phyloP scores from a whole-genome alignment of 1,140 invertebrate species.

The Leptoteleia sp. region DNA sequence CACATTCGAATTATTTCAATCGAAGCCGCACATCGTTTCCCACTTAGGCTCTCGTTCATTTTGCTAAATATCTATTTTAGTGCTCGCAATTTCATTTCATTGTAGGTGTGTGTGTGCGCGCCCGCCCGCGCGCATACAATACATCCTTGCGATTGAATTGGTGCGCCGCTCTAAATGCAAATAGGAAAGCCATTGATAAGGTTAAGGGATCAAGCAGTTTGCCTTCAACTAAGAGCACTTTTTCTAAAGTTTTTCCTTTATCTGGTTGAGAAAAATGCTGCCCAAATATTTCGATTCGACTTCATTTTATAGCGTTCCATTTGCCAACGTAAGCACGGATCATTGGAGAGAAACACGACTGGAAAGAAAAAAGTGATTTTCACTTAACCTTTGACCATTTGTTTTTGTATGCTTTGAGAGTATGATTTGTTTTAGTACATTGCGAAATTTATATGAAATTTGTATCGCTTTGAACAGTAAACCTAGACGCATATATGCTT shows the following conservation, averaged over 20 bases:
- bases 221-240: conserved; percentile 22
- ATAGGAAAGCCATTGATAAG: conserved; percentile 28
- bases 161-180: conserved; percentile 39
- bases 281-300: conserved; percentile 31
- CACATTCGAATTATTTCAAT: conserved; percentile 31
- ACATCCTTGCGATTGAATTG: conserved; percentile 18
- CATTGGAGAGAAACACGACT: too few species aligned
- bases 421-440: too few species aligned
- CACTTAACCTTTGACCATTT: too few species aligned
- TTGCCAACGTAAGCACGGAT: conserved; percentile 2
- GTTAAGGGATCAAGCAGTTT: conserved; percentile 32
- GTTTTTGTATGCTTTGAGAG: too few species aligned
- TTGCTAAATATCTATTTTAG: conserved; percentile 24
- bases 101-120: too few species aligned
- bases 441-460: too few species aligned
- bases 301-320: conserved; percentile 7
- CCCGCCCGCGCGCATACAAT: too few species aligned
- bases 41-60: conserved; percentile 9
- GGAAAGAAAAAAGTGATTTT: too few species aligned
- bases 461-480: too few species aligned
- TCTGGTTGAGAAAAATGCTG: conserved; percentile 14
- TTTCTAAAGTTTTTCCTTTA: conserved; percentile 18
- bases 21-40: conserved; percentile 13
- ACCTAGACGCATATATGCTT: too few species aligned
- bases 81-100: conserved; percentile 24